Evolutionary conservation across 2,797 vertebrate species (phyloP).

Genomic region (Neosilurus mollespiculum): DNA sequence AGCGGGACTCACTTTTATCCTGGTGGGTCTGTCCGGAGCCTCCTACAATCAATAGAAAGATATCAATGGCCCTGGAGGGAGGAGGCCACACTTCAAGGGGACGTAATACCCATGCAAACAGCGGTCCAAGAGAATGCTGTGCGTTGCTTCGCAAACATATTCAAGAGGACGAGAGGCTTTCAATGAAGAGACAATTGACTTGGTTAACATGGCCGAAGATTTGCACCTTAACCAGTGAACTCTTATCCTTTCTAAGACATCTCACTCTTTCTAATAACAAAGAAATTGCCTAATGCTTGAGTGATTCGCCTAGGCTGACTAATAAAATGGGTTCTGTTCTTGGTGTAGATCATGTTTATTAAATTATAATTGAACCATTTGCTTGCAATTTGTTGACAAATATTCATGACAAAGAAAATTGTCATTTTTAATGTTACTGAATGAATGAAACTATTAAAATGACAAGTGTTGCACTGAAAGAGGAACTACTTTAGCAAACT

Average conservation of each 20-base stretch:
- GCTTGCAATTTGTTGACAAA: not conserved
- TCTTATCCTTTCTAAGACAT: slow-evolving; percentile 27
- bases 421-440: not conserved
- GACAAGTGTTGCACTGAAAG: not conserved
- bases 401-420: not conserved
- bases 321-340: slow-evolving; percentile 4
- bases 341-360: not conserved
- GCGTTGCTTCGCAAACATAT: slow-evolving; percentile 50
- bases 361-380: not conserved
- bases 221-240: slow-evolving; percentile 31
- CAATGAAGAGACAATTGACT: slow-evolving; percentile 55
- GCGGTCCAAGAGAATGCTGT: slow-evolving; percentile 47
- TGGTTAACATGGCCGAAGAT: slow-evolving; percentile 47
- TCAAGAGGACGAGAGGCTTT: slow-evolving; percentile 54
- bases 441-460: not conserved
- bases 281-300: not conserved
- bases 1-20: slow-evolving; percentile 55
- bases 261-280: slow-evolving; percentile 12
- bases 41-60: slow-evolving; percentile 51
- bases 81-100: slow-evolving; percentile 58
- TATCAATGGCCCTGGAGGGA: slow-evolving; percentile 53
- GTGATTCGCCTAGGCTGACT: not conserved
- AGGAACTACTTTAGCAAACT: slow-evolving; percentile 40
- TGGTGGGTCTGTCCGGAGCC: slow-evolving; percentile 53
- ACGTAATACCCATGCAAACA: slow-evolving; percentile 57